These are phyloP conservation scores for Orbicella faveolata DNA, from an alignment of 64 coral and sea anemone genomes.

Conservation along the genomic window DNA sequence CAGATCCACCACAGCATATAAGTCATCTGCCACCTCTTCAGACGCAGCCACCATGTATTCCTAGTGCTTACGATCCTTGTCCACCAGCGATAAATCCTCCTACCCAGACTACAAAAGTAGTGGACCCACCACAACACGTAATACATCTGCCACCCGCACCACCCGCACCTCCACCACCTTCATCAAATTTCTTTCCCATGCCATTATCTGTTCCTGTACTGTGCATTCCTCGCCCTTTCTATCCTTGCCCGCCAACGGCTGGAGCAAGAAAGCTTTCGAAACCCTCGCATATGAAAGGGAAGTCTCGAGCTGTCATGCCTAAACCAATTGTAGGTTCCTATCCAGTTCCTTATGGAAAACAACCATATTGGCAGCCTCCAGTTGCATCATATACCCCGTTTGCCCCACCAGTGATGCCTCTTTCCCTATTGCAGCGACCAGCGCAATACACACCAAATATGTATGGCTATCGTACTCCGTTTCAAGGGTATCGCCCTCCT, in stretches of 20 bases:
- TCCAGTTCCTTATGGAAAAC: not conserved
- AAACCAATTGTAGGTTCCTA: not conserved
- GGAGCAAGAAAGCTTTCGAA: constrained; percentile 23
- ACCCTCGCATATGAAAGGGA: constrained; percentile 16
- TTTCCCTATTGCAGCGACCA: constrained; percentile 3
- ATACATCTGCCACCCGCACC: constrained; percentile 8
- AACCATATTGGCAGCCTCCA: not conserved
- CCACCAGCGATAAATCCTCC: not conserved
- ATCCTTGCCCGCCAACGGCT: constrained; percentile 14
- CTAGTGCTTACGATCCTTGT: not conserved
- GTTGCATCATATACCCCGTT: not conserved
- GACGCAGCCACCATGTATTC: constrained; percentile 20
- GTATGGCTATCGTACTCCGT: not conserved
- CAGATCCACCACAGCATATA: not conserved
- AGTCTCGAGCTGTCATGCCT: constrained; percentile 17
- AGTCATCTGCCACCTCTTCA: not conserved
- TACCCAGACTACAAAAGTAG: not conserved
- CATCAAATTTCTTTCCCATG: not conserved
- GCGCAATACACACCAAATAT: not conserved
- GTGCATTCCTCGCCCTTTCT: constrained; percentile 29
- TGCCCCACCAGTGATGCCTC: not conserved
- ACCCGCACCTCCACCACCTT: constrained; percentile 21
- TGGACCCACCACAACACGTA: constrained; percentile 14
- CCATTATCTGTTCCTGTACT: constrained; percentile 7
- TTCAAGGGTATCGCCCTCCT: not conserved